These are phyloP conservation scores for Chloroclystis v-ata DNA, from an alignment of 2,888 invertebrate species.

Conservation along the genomic window DNA sequence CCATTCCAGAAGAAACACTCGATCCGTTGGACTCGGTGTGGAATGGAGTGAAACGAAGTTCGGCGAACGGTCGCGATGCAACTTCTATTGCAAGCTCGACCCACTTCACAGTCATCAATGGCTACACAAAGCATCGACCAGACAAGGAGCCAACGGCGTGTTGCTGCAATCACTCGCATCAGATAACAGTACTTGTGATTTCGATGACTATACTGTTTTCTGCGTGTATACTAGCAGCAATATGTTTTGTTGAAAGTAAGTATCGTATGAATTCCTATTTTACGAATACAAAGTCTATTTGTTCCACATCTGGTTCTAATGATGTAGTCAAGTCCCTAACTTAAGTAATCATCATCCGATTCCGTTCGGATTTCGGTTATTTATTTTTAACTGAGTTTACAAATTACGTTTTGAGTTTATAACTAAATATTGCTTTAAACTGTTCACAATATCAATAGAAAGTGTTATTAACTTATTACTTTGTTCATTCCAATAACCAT, in stretches of 20 bases:
- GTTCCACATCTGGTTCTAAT: too few relatives aligned
- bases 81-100: constrained; percentile 90
- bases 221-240: constrained; percentile 87
- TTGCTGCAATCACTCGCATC: constrained; percentile 86
- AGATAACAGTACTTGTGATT: constrained; percentile 88
- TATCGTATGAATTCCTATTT: too few relatives aligned
- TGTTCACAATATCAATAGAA: too few relatives aligned
- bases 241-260: constrained; percentile 92
- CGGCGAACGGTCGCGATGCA: constrained; percentile 79
- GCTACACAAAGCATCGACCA: constrained; percentile 81
- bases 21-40: constrained; percentile 62
- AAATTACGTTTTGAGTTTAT: too few relatives aligned
- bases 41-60: constrained; percentile 68
- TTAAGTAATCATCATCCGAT: too few relatives aligned
- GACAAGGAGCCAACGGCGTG: constrained; percentile 80
- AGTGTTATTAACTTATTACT: too few relatives aligned
- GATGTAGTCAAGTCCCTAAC: too few relatives aligned
- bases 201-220: constrained; percentile 90
- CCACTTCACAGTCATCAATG: constrained; percentile 91
- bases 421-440: too few relatives aligned
- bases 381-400: too few relatives aligned
- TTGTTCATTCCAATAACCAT: too few relatives aligned
- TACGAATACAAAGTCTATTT: too few relatives aligned
- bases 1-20: constrained; percentile 65
- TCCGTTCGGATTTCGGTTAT: too few relatives aligned